Percentiles rank a stretch among this genome's conserved stretches.
Conservation (phyloP, 2,113 vertebrate species). For the Cephalopterus ornatus region DNA sequence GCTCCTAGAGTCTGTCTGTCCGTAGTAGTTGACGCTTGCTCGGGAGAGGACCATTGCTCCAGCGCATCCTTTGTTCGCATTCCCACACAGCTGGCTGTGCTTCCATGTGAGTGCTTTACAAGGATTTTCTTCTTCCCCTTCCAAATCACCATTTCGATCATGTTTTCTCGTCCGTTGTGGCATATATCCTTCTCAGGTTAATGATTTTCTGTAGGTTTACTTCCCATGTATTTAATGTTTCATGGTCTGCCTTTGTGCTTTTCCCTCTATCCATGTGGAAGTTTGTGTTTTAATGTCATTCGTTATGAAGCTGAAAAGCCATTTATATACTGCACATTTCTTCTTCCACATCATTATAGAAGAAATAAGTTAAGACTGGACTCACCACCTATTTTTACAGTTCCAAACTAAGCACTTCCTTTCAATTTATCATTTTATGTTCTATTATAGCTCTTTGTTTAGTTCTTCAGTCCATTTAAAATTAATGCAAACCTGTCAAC, state of each 20-base stretch:
- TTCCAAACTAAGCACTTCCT: neutral
- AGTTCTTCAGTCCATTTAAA: neutral
- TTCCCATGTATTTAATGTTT: neutral
- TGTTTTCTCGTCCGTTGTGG: neutral
- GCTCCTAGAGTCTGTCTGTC: neutral
- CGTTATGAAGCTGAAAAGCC: neutral
- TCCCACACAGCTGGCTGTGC: neutral
- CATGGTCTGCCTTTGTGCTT: neutral
- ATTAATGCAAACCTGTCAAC: neutral
- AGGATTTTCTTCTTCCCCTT: neutral
- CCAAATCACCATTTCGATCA: neutral
- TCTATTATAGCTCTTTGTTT: neutral
- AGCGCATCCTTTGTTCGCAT: neutral
- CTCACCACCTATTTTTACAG: neutral
- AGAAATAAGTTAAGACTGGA: neutral
- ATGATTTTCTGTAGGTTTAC: neutral
- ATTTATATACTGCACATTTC: neutral
- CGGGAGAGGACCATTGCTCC: neutral
- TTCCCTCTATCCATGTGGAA: neutral
- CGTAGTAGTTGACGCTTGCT: neutral
- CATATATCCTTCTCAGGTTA: neutral
- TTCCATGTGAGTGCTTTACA: neutral
- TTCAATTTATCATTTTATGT: neutral
- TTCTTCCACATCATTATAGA: neutral
- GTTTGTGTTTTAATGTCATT: neutral